phyloP scores from a whole-genome alignment of 2,113 vertebrate genomes.

The Sylvilagus bachmani region DNA sequence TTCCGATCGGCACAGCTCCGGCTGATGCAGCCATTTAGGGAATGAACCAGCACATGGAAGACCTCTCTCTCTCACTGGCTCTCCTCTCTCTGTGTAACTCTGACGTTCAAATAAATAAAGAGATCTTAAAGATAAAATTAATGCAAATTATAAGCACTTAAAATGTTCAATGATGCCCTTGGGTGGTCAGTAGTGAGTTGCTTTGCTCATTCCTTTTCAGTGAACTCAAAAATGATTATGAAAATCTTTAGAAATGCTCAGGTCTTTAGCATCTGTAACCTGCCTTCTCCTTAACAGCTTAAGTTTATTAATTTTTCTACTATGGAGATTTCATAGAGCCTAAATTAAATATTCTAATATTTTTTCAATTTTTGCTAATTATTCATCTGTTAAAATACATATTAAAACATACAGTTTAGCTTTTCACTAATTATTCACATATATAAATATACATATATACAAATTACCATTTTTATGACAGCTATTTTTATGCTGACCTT shows the following conservation, averaged over 20 bases:
- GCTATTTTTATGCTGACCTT: conserved; percentile 56
- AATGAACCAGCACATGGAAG: too few species aligned
- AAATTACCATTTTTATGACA: neutral
- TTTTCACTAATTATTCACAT: conserved; percentile 45
- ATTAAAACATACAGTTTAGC: conserved; percentile 40
- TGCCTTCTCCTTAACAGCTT: neutral
- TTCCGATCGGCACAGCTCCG: too few species aligned
- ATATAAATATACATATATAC: neutral
- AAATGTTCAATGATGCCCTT: neutral
- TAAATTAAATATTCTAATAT: conserved; percentile 10
- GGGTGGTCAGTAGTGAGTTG: neutral
- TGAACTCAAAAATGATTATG: neutral
- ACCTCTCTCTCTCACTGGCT: too few species aligned
- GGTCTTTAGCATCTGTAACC: neutral
- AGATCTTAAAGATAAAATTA: too few species aligned
- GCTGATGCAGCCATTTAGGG: too few species aligned
- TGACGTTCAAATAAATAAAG: too few species aligned
- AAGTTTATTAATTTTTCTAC: neutral
- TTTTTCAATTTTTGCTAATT: neutral
- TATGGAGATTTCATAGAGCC: conserved; percentile 10
- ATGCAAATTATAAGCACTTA: neutral
- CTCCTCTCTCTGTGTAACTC: too few species aligned
- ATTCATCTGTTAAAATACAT: neutral
- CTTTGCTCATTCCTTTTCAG: neutral
- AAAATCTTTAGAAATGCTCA: neutral